Evolutionary conservation across 2,888 invertebrate species (phyloP), one percentile per base, ranked within the genome.

Genomic region (Busseola fusca): DNA sequence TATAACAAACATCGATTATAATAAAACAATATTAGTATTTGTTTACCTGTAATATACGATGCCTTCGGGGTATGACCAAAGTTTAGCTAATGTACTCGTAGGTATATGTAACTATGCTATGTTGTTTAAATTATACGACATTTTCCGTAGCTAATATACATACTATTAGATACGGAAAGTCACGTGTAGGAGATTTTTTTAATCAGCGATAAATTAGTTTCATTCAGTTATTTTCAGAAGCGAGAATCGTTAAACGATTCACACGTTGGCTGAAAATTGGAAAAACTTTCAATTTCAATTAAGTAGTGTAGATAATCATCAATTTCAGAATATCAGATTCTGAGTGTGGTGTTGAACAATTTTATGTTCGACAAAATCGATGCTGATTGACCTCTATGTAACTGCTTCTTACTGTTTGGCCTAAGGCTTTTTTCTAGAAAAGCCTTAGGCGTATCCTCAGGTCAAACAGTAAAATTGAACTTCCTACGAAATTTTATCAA

Each of bases 11-110:
- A 76, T 71, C 27, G 69, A 77, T 82, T 74, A 63, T 74, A 84
- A 74, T 79, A 80, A 69, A 77, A 80, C 76, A 84, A 84, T 76
- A 76, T 76, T 78, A 72, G 25, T 81, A 82, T 81, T 78, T 79
- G 82, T 79, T 79, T 75, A 71, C 75, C 67, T 74, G 63, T 75
- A 81, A 82, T 78, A 82, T 82, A 70, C 67, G 34, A 57, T 70
- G 82, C 81, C 81, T 72, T 12, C 34, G 45, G 76, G 81, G 68
- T 69, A 73, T 59, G 66, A 65, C 64, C 57, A 79, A 76, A 81
- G 60, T 81, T 78, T 63, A 73, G 64, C 45, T 69, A 60, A 78
- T 69, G 68, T 73, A 34, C 34, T 34, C 34, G 5, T 34, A 34
- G 34, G n/a, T n/a, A 14, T 40, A 57, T 60, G 60, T 57, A 34